A percentile compares a stretch with the other conserved stretches of the same genome.
phyloP scores from a whole-genome alignment of 1,140 invertebrate genomes.

The Hycleus phaleratus region DNA sequence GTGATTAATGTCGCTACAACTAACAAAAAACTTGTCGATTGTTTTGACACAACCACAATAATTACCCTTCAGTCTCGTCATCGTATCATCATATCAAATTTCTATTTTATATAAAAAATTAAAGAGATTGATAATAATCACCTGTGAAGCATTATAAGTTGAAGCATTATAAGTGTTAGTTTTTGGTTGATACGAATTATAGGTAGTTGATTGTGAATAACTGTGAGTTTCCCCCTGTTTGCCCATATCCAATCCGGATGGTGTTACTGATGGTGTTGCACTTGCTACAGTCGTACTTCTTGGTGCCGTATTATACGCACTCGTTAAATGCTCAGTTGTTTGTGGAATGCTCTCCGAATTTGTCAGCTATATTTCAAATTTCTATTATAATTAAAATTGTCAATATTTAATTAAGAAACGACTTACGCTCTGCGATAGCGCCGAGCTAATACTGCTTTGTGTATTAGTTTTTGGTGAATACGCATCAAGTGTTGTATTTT shows the following conservation, averaged over 20 bases:
- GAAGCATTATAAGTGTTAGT: slow-evolving; percentile 32
- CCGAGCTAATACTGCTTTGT: slow-evolving; percentile 41
- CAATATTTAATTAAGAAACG: too few species aligned
- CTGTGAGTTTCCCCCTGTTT: slow-evolving; percentile 33
- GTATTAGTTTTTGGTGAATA: slow-evolving; percentile 34
- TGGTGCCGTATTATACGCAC: slow-evolving; percentile 26
- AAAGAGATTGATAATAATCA: slow-evolving; percentile 2
- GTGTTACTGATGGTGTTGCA: slow-evolving; percentile 17
- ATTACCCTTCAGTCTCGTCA: slow-evolving; percentile 23
- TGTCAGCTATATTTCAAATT: slow-evolving; percentile 31
- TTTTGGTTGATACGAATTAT: slow-evolving; percentile 35
- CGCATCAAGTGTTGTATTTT: slow-evolving; percentile 28
- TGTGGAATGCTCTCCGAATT: slow-evolving; percentile 39
- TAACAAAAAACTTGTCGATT: slow-evolving; percentile 19
- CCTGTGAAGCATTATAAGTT: slow-evolving; percentile 31
- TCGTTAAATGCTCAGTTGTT: slow-evolving; percentile 34
- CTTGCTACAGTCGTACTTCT: slow-evolving; percentile 19
- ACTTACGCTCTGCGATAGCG: slow-evolving; percentile 39
- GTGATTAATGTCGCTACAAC: background rate
- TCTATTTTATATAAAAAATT: background rate
- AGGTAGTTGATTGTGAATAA: slow-evolving; percentile 27
- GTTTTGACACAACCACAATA: background rate
- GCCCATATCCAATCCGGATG: slow-evolving; percentile 26
- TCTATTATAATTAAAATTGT: too few species aligned
- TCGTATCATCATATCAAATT: slow-evolving; percentile 21